These are phyloP conservation scores for Drosophila kambysellisi DNA, from an alignment of 2,888 invertebrate genomes.

Conservation along the genomic window DNA sequence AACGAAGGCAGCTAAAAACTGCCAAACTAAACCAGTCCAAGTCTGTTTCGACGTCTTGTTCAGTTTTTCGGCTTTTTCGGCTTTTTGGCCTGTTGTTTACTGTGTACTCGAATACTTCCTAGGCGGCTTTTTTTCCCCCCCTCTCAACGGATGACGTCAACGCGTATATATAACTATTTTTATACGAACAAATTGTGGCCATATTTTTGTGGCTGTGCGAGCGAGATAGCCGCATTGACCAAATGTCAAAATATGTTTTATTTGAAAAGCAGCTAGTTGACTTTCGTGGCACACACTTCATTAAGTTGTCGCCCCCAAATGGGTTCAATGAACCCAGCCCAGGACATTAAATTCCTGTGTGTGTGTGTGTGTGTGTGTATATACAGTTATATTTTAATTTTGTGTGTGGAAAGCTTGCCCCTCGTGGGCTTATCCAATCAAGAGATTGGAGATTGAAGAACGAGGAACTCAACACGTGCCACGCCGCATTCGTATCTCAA, in stretches of 20 bases:
- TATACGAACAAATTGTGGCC: constrained; percentile 53
- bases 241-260: constrained; percentile 28
- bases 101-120: constrained; percentile 49
- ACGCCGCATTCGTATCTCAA: constrained; percentile 7
- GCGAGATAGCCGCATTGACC: constrained; percentile 14
- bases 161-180: constrained; percentile 72
- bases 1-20: constrained; percentile 18
- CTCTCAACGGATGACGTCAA: constrained; percentile 62
- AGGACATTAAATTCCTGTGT: constrained; percentile 34
- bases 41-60: constrained; percentile 46
- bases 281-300: constrained; percentile 34
- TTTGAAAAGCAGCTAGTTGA: constrained; percentile 21
- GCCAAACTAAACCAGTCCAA: constrained; percentile 62
- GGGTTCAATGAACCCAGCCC: constrained; percentile 29
- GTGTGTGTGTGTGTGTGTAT: too few relatives aligned
- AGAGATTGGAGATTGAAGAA: not conserved
- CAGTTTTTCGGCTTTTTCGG: constrained; percentile 29
- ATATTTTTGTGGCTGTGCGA: constrained; percentile 38
- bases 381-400: not conserved
- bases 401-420: not conserved
- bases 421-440: constrained; percentile 27
- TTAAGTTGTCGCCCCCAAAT: constrained; percentile 8
- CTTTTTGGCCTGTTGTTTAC: constrained; percentile 30
- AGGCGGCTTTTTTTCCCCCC: constrained; percentile 3
- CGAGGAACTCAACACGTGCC: constrained; percentile 23